Conservation (phyloP, 2,113 vertebrate genomes). For the Caloenas nicobarica region DNA sequence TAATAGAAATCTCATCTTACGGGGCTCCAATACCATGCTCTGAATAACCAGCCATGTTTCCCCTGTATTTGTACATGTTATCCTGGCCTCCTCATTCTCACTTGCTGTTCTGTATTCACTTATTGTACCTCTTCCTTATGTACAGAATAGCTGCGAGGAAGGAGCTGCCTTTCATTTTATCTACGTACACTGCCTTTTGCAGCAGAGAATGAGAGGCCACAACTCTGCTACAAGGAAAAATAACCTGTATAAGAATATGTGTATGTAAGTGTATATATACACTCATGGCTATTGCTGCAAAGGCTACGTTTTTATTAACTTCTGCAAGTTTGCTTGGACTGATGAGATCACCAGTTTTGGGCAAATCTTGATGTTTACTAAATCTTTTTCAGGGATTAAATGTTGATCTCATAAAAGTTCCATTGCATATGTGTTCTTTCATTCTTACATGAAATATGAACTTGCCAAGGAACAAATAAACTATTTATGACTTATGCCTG, state of each 20-base stretch:
- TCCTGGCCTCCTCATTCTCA: not conserved
- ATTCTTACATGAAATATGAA: constrained; percentile 9
- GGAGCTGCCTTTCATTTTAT: not conserved
- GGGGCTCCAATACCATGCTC: not conserved
- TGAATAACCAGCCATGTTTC: not conserved
- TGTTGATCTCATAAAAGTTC: not conserved
- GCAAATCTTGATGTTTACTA: not conserved
- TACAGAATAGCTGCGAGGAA: not conserved
- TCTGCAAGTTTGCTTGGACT: not conserved
- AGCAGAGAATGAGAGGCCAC: not conserved
- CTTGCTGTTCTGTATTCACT: not conserved
- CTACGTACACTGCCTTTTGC: not conserved
- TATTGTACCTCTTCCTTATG: not conserved
- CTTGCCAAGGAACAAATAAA: constrained; percentile 34
- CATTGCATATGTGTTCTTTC: not conserved
- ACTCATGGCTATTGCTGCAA: not conserved
- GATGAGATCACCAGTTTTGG: not conserved
- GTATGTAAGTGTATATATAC: not conserved
- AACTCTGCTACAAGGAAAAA: not conserved
- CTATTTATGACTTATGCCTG: constrained; percentile 35
- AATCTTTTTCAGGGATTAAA: not conserved
- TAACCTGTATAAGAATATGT: not conserved
- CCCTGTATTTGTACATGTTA: not conserved
- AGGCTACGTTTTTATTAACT: not conserved
- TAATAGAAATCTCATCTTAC: not conserved